Percentiles rank a stretch among this genome's conserved stretches.
Evolutionary conservation across 2,888 invertebrate genomes (phyloP).

Genomic region (Griposia aprilina): DNA sequence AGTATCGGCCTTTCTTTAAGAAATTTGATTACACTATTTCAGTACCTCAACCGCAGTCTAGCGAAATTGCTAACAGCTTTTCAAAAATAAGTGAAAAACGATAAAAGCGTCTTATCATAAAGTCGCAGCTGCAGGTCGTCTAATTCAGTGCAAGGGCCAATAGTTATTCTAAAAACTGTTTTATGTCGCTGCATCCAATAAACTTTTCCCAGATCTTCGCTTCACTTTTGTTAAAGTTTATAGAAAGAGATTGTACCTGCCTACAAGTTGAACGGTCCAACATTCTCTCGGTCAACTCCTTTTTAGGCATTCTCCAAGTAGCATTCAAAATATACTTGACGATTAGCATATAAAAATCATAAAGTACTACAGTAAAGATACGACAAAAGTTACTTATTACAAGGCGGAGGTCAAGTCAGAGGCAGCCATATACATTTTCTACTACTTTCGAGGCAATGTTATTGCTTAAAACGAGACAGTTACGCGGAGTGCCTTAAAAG

Average conservation of each 20-base stretch:
- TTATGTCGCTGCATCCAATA: not conserved
- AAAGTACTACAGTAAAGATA: conserved; percentile 27
- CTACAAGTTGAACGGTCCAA: not conserved
- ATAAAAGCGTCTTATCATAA: too few species aligned
- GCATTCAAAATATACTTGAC: conserved; percentile 1
- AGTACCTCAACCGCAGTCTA: not conserved
- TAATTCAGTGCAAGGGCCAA: not conserved
- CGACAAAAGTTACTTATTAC: conserved; percentile 38
- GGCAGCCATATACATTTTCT: conserved; percentile 48
- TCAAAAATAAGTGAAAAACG: too few species aligned
- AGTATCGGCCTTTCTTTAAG: not conserved
- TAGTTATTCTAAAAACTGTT: not conserved
- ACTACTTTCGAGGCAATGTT: conserved; percentile 29
- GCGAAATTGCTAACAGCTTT: not conserved
- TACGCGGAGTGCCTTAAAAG: conserved; percentile 5
- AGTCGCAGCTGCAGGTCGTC: not conserved
- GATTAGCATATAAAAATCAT: conserved; percentile 54
- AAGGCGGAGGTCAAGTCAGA: conserved; percentile 39
- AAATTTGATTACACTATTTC: not conserved
- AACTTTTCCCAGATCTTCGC: not conserved
- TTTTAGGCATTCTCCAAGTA: not conserved
- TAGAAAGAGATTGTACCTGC: not conserved
- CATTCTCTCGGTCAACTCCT: not conserved
- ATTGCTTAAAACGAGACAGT: conserved; percentile 24
- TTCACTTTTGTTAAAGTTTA: too few species aligned